Percentiles rank a stretch among this genome's conserved stretches.
Evolutionary conservation across 2,797 vertebrate genomes (phyloP).

Genomic region (Bovichtus variegatus): DNA sequence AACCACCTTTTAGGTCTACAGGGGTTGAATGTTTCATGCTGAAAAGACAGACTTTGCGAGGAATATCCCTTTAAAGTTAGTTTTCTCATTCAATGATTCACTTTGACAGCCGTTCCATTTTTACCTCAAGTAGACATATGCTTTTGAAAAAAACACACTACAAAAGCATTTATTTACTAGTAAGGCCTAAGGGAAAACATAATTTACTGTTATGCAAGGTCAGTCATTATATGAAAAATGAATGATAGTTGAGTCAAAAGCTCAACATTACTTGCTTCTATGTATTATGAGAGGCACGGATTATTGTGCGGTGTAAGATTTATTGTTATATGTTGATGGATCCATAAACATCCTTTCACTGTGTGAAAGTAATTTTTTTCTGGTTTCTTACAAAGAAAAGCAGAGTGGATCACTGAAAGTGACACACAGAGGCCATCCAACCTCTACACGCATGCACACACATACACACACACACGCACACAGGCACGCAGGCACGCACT

Average conservation of each 20-base stretch:
- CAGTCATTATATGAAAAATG: not conserved
- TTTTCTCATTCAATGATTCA: constrained; percentile 14
- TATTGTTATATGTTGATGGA: not conserved
- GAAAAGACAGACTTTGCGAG: not conserved
- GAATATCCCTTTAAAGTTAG: not conserved
- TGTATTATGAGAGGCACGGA: not conserved
- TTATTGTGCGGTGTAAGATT: not conserved
- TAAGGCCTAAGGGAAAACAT: not conserved
- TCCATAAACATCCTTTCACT: constrained; percentile 3
- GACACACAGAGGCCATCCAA: constrained; percentile 8
- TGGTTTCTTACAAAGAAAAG: constrained; percentile 7
- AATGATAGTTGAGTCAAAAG: not conserved
- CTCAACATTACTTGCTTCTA: not conserved
- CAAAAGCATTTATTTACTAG: not conserved
- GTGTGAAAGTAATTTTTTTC: not conserved
- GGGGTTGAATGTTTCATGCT: not conserved
- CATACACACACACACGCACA: not conserved
- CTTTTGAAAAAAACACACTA: not conserved
- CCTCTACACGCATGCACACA: constrained; percentile 1
- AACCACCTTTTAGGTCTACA: not conserved
- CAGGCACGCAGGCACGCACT: not conserved
- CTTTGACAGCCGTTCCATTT: constrained; percentile 7
- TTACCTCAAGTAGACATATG: not conserved
- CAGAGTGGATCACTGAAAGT: constrained; percentile 8
- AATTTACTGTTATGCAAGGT: not conserved